phyloP scores from a whole-genome alignment of 2,888 invertebrate species.

The Sisyra nigra region DNA sequence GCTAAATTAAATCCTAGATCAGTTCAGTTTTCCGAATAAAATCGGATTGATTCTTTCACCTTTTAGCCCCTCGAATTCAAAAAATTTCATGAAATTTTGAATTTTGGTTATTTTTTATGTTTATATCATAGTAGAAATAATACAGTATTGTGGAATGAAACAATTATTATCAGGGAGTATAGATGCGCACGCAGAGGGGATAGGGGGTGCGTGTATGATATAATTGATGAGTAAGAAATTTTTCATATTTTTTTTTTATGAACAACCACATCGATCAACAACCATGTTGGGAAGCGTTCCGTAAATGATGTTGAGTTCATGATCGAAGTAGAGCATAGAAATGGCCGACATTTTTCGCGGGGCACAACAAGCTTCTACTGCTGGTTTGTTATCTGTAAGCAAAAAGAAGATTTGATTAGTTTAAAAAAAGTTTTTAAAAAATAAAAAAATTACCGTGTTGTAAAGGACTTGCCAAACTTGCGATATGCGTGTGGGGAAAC shows the following conservation, averaged over 20 bases:
- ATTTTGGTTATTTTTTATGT: too few species aligned
- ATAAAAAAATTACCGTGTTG: conserved; percentile 2
- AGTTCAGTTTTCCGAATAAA: too few species aligned
- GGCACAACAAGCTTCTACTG: conserved; percentile 82
- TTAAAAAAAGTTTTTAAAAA: neutral
- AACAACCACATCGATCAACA: conserved; percentile 84
- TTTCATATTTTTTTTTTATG: conserved; percentile 32
- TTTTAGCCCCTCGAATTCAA: too few species aligned
- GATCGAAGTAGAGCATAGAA: conserved; percentile 83
- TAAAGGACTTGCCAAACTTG: conserved; percentile 55
- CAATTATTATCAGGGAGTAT: too few species aligned
- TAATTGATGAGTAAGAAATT: neutral
- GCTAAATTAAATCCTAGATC: too few species aligned
- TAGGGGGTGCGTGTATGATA: neutral
- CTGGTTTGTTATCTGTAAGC: conserved; percentile 22
- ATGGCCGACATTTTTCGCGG: conserved; percentile 78
- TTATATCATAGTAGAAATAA: too few species aligned
- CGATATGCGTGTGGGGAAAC: conserved; percentile 77
- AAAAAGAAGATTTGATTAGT: neutral
- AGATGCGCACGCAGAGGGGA: neutral
- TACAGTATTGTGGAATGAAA: too few species aligned
- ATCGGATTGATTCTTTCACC: too few species aligned
- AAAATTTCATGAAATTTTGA: too few species aligned
- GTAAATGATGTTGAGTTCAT: conserved; percentile 72
- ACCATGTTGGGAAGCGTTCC: conserved; percentile 88